Percentiles rank a stretch among this genome's conserved stretches.
Evolutionary conservation across 2,113 vertebrate genomes (phyloP).

Genomic region (Trogon surrucura): DNA sequence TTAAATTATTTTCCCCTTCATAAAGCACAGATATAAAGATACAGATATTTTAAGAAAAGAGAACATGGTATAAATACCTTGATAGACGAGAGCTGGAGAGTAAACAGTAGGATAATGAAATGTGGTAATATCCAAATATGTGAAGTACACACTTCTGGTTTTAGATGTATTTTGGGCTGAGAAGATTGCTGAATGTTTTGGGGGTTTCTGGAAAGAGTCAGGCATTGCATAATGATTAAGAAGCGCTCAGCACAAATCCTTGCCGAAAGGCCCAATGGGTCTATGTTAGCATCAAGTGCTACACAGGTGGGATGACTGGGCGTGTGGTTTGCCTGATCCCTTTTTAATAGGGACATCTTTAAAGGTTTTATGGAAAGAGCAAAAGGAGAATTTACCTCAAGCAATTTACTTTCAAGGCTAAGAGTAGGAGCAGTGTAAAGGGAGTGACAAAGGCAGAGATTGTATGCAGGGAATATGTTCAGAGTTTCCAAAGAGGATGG

Average conservation of each 20-base stretch:
- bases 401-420: neutral
- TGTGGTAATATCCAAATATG: neutral
- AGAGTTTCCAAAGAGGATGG: neutral
- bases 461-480: accelerated
- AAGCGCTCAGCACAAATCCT: neutral
- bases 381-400: neutral
- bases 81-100: neutral
- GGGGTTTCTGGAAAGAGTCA: neutral
- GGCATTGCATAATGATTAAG: neutral
- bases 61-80: neutral
- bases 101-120: neutral
- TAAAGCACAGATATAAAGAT: neutral
- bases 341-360: neutral
- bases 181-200: neutral
- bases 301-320: neutral
- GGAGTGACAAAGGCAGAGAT: neutral
- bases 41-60: neutral
- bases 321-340: neutral
- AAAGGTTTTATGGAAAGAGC: neutral
- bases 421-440: neutral
- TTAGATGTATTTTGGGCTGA: neutral
- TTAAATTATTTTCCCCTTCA: neutral
- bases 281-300: neutral
- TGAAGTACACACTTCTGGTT: neutral
- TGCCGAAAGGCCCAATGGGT: neutral